phyloP scores from a whole-genome alignment of 1,140 invertebrate genomes.

The Papilio polyxenes region DNA sequence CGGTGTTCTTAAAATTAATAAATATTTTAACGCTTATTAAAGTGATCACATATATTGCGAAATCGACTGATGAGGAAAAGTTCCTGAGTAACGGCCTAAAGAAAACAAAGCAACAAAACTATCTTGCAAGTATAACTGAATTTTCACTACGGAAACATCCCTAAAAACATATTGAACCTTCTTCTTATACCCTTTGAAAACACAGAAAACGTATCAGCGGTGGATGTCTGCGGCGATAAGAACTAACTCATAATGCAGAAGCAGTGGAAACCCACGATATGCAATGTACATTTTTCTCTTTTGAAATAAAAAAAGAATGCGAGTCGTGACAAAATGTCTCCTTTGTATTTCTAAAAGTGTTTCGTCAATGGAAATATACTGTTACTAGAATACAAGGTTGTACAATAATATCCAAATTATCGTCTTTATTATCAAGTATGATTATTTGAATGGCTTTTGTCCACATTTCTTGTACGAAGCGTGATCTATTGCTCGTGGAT shows the following conservation, averaged over 20 bases:
- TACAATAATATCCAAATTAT: not conserved
- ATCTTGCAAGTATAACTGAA: no score
- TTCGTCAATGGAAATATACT: not conserved
- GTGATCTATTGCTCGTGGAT: constrained; percentile 23
- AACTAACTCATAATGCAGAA: no score
- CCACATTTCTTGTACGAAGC: not conserved
- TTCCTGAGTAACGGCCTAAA: not conserved
- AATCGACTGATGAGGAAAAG: not conserved
- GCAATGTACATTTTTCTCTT: not conserved
- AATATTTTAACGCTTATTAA: not conserved
- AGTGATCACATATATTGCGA: not conserved
- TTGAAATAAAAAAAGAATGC: not conserved
- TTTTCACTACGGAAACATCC: no score
- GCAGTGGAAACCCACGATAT: no score
- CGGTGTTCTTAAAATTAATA: not conserved
- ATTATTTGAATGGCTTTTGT: not conserved
- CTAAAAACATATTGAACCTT: no score
- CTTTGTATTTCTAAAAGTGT: no score
- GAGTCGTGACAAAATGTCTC: not conserved
- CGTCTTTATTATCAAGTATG: not conserved
- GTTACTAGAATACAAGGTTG: not conserved
- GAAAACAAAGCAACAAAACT: not conserved
- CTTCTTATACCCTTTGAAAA: no score
- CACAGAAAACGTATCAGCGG: no score
- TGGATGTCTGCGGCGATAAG: no score